Base-by-base conservation (phyloP, 2,797 vertebrate species). In the Enteromius anoplus region DNA sequence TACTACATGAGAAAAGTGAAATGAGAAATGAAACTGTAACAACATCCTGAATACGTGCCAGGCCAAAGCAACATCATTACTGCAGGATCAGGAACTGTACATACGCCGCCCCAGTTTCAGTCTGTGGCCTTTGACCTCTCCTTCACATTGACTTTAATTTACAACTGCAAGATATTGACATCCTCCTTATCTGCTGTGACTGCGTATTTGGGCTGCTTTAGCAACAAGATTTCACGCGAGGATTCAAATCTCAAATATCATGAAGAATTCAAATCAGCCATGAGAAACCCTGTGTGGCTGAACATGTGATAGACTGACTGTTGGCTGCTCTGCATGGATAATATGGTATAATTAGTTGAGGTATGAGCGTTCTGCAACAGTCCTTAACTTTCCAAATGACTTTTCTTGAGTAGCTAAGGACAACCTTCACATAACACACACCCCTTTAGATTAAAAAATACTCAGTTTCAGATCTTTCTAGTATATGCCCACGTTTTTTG, bases 141-240 rank as follows among this genome's bases (percentile, higher is more conserved):
- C 29, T 64, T 65, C 58, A 73, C 26, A 32, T 26, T 26, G 58
- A 60, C 37, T 2, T 47, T 47, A 12, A 17, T 62, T 55, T 29
- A n/a, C 26, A 70, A 58, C 40, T 15, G 21, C 29, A 64, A 70
- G n/a, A 32, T 45, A 69, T 37, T 53, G 17, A 23, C n/a, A 60
- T 58, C 19, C 19, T 45, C 66, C 12, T 5, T 60, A 14, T 6
- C 26, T 58, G 51, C 51, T 70, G 21, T n/a, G 19, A 2, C 21
- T 19, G 51, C 64, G 11, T 53, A 81, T 79, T 49, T 76, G 40
- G 3, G 80, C 75, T 82, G 71, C 70, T 60, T 68, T 49, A 23
- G 77, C 71, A 82, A 82, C 84, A 65, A 78, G 32, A 71, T 21
- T 73, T 80, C 60, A 80, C 62, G 32, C 32, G 65, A 75, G 19